Evolutionary conservation across 2,113 vertebrate genomes (phyloP).

Genomic region (Colossoma macropomum): DNA sequence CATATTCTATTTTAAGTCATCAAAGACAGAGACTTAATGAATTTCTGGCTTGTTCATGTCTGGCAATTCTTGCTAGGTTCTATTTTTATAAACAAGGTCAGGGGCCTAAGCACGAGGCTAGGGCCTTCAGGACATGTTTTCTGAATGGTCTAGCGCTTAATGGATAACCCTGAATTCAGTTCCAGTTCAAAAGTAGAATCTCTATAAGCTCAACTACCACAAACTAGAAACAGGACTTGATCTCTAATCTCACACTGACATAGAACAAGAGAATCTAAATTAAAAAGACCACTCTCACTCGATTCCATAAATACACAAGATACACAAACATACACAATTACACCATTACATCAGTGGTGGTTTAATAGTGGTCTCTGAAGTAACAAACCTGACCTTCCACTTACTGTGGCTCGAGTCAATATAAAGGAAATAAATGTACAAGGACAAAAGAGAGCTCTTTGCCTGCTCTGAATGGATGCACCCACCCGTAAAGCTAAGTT

Average conservation of each 20-base stretch:
- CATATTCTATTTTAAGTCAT: conserved; percentile 26
- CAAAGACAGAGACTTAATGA: conserved; percentile 40
- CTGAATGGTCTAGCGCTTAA: conserved; percentile 35
- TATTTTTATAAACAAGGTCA: conserved; percentile 70
- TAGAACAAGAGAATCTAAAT: background rate
- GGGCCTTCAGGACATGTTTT: conserved; percentile 56
- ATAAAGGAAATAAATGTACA: conserved; percentile 22
- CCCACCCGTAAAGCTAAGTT: conserved; percentile 45
- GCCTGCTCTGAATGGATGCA: conserved; percentile 43
- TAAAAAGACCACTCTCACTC: background rate
- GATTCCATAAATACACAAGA: background rate
- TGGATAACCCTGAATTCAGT: conserved; percentile 14
- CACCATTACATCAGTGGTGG: background rate
- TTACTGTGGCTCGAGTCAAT: conserved; percentile 5
- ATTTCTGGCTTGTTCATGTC: conserved; percentile 40
- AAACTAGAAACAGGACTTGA: conserved; percentile 9
- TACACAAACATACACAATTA: background rate
- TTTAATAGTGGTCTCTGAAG: conserved; percentile 8
- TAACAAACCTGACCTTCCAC: conserved; percentile 26
- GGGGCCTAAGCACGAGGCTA: conserved; percentile 53
- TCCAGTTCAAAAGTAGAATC: conserved; percentile 12
- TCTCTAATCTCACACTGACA: conserved; percentile 1
- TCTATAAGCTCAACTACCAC: conserved; percentile 1
- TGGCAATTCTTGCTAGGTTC: conserved; percentile 63
- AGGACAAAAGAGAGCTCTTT: background rate